Base-by-base conservation (phyloP, 2,113 vertebrate genomes). In the Potamarius usumacintae region DNA sequence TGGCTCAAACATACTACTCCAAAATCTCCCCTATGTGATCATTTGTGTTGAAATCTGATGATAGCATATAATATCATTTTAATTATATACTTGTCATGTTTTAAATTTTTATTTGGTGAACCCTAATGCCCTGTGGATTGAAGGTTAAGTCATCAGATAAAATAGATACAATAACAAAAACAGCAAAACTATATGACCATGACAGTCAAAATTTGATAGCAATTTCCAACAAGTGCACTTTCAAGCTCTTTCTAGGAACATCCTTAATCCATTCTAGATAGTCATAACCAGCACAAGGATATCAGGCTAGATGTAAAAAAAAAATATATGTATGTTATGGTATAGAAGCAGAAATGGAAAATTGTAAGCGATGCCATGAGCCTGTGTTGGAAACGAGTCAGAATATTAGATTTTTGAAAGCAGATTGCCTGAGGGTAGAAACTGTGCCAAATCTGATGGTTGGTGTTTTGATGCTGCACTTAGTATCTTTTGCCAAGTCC, bases 381-480 rank as follows among this genome's bases (percentile, higher is more conserved):
- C 7, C 65, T 11, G 27, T 83, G 67, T 76, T 83, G 80, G 81
- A 74, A 65, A 5, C 8, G 14, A 52, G 20, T 52, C 69, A 65
- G 42, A 53, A 34, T 83, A 11, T 14, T 27, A 60, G 63, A 67
- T 48, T 87, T 86, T 81, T 55, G 52, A 69, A n/a, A 15, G 48
- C 76, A 55, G 48, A 57, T 17, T n/a, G 85, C 76, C 27, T 55
- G n/a, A 20, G 77, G 78, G 76, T 34, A 62, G 53, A 87, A 30
- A 57, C 52, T n/a, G 62, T 81, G 62, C 63, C 85, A 81, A 83
- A 83, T 82, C 34, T 27, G 65, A 53, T 18, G 65, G 18, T 42
- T 81, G 50, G 42, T 79, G 58, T 82, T 86, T 86, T 81, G 76
- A 82, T 87, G 79, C n/a, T 60, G 53, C 58, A 42, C 22, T 85